Base-by-base conservation (phyloP, 2,888 invertebrate species). In the Tachina lurida region DNA sequence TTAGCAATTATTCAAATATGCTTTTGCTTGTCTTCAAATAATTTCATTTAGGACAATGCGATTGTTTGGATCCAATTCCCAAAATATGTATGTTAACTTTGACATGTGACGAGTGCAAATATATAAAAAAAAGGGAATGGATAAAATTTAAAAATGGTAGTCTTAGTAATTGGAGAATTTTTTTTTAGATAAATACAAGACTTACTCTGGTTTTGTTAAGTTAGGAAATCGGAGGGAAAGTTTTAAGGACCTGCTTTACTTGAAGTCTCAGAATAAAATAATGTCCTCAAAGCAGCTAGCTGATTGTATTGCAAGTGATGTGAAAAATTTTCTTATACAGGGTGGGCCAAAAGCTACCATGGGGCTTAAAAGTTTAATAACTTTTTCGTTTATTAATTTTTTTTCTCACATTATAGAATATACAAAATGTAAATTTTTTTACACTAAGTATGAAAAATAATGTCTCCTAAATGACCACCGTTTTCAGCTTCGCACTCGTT, bases 31-130 rank as follows among this genome's bases (percentile, higher is more conserved):
- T 56, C 63, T 71, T 45, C 0, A 12, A 39, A 60, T 45, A 45
- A 17, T 43, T 31, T 31, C 31, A 7, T 31, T 43, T 49, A 43
- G 49, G 13, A 76, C 76, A 76, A 83, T 49, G 56, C 39, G 41
- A 52, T 63, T 75, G 65, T 79, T 82, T 75, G 75, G 71, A 78
- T 82, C 82, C 78, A 82, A 85, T 85, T 85, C 85, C 78, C 82
- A 82, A 80, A 73, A 80, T 58, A 80, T 74, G 43, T 82, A 39
- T 82, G 78, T 79, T 82, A 82, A 82, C 82, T 82, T 82, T 85
- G 85, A 85, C 85, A 79, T 85, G 65, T 85, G 82, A 83, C 56
- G 45, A 77, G 22, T 63, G 43, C 60, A 78, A 71, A 71, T 54
- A 71, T 47, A 63, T 5, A 43, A 12, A 62, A 13, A 67, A 52